Evolutionary conservation across 2,797 vertebrate genomes (phyloP), one percentile per base, ranked within the genome.

Genomic region (Tapera naevia): DNA sequence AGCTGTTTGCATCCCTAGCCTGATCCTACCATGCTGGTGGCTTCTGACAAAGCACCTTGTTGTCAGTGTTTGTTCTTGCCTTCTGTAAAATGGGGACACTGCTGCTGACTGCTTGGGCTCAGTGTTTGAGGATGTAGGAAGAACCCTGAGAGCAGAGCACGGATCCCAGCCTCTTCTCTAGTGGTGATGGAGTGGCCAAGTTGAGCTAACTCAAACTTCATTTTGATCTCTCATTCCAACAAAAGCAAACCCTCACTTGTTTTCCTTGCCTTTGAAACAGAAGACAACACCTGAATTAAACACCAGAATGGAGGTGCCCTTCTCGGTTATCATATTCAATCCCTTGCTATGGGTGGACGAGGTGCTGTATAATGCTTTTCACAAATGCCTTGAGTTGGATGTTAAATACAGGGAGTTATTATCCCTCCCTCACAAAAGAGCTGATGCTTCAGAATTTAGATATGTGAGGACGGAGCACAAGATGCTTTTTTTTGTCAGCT

Each of bases 371-470:
- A 93, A 90, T 94, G 71, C 32, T 51, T 86, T 93, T 86, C 90
- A 88, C 62, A 80, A 84, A 86, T 0, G 3, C 56, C 79, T 88
- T 56, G 76, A 86, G 83, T 10, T 84, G 74, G 83, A 73, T 76
- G 90, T 94, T 91, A 84, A 86, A 91, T 95, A 53, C 86, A 88
- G 66, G 71, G 80, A 90, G 69, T 74, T 94, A 88, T 88, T 93
- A 94, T 90, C 88, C 83, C 60, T 84, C 80, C 90, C 70, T 66
- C 69, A 33, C 56, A 41, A 92, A 94, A 92, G 24, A 95, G 86
- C 93, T 85, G 91, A 91, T 93, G 90, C 58, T 79, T 95, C 82
- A 74, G 69, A 94, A 95, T 92, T 91, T 88, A 93, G 85, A 80
- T 89, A 51, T 85, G 69, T 13, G 25, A 92, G 70, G 91, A 89